Percentiles rank a stretch among this genome's conserved stretches.
These are phyloP conservation scores for Salpingus planirostris DNA, from an alignment of 2,888 invertebrate genomes.

Conservation along the genomic window DNA sequence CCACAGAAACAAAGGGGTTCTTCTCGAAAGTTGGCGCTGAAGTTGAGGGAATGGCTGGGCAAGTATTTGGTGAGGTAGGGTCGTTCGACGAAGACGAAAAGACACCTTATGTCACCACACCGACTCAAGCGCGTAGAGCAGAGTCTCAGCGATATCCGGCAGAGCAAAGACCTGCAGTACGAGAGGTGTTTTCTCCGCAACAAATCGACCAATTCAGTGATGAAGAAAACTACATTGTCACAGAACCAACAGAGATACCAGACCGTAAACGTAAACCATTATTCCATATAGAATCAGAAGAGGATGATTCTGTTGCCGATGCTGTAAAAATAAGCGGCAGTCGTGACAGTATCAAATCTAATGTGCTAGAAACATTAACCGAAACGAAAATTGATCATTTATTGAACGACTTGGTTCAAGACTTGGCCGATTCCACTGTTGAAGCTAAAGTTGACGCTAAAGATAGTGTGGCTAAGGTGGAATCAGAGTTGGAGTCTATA, in stretches of 20 bases:
- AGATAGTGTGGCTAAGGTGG: slow-evolving; percentile 8
- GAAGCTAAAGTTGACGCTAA: slow-evolving; percentile 13
- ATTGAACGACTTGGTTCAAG: slow-evolving; percentile 16
- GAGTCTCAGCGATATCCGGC: slow-evolving; percentile 34
- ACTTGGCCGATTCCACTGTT: slow-evolving; percentile 14
- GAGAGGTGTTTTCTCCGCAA: slow-evolving; percentile 31
- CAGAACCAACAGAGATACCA: slow-evolving; percentile 22
- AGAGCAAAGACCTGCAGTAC: slow-evolving; percentile 33
- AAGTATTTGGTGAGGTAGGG: no score
- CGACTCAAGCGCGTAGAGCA: slow-evolving; percentile 33
- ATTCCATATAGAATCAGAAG: slow-evolving; percentile 43
- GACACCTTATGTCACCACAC: slow-evolving; percentile 36
- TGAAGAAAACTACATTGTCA: slow-evolving; percentile 27
- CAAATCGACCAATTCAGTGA: slow-evolving; percentile 28
- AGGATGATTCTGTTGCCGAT: slow-evolving; percentile 28
- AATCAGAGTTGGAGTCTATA: slow-evolving; percentile 11
- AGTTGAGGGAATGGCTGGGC: slow-evolving; percentile 1
- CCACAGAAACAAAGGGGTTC: no score
- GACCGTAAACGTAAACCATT: slow-evolving; percentile 29
- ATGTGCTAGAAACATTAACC: slow-evolving; percentile 30
- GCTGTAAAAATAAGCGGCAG: slow-evolving; percentile 14
- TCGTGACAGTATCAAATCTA: slow-evolving; percentile 30
- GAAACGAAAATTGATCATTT: slow-evolving; percentile 29
- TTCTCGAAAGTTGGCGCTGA: slow-evolving; percentile 1
- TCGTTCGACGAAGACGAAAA: not conserved